Conservation (phyloP, 35 echinoderm and acorn worm species). For the Amphiura filiformis region DNA sequence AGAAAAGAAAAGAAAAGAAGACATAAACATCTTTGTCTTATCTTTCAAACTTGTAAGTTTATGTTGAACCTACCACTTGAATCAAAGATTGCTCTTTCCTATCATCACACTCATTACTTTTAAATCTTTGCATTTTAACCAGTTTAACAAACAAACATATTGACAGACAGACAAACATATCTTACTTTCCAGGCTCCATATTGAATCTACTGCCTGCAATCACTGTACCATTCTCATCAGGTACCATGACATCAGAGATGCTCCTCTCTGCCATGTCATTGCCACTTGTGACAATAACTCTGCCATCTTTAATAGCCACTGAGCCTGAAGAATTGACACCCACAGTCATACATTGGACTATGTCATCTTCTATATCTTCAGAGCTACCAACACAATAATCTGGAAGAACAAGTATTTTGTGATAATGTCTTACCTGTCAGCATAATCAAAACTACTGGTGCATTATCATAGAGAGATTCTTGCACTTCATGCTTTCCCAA, state of each 20-base stretch:
- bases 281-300: background rate
- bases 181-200: slow-evolving; percentile 59
- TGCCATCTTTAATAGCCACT: slow-evolving; percentile 15
- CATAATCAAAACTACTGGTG: background rate
- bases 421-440: background rate
- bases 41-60: no score
- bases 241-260: slow-evolving; percentile 18
- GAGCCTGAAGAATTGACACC: slow-evolving; percentile 8
- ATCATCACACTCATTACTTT: no score
- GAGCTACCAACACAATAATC: slow-evolving; percentile 39
- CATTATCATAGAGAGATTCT: background rate
- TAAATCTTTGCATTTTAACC: no score
- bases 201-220: background rate
- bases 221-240: background rate
- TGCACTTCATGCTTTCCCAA: background rate
- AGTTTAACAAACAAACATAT: no score
- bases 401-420: background rate
- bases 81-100: no score
- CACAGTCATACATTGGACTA: slow-evolving; percentile 18
- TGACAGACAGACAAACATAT: no score
- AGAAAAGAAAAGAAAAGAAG: background rate
- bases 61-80: no score
- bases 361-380: slow-evolving; percentile 23
- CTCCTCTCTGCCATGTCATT: background rate
- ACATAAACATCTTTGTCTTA: background rate